phyloP scores from a whole-genome alignment of 2,113 vertebrate species.

The Chaenocephalus aceratus region DNA sequence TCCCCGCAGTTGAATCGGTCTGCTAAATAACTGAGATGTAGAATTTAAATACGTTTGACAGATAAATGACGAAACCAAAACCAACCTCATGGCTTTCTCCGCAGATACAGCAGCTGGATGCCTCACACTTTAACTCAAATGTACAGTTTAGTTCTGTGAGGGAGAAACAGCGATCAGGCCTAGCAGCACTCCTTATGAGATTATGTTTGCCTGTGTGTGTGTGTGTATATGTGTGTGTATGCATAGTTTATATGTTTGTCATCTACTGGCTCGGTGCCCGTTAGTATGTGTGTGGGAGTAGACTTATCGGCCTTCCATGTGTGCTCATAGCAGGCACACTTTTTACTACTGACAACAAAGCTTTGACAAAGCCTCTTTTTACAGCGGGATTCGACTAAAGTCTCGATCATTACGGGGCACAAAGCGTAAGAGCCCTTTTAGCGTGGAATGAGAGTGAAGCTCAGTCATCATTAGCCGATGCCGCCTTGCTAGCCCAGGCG shows the following conservation, averaged over 20 bases:
- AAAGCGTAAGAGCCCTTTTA: constrained; percentile 69
- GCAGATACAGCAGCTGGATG: constrained; percentile 56
- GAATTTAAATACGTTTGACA: constrained; percentile 66
- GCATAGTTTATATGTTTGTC: constrained; percentile 63
- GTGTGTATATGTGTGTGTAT: constrained; percentile 4
- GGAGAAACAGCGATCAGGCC: constrained; percentile 56
- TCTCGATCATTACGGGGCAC: constrained; percentile 75
- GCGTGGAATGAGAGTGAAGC: constrained; percentile 68
- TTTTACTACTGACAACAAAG: constrained; percentile 83
- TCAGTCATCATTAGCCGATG: constrained; percentile 77
- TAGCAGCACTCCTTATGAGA: constrained; percentile 37
- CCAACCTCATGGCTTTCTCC: constrained; percentile 25
- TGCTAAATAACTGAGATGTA: constrained; percentile 70
- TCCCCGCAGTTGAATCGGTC: constrained; percentile 46
- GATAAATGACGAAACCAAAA: constrained; percentile 65
- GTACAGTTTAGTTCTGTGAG: constrained; percentile 39
- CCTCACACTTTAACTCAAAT: constrained; percentile 55
- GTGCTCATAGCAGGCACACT: constrained; percentile 77
- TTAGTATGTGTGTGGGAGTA: constrained; percentile 68
- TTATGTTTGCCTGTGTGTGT: constrained; percentile 6
- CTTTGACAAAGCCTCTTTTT: constrained; percentile 79
- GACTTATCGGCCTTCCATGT: constrained; percentile 74
- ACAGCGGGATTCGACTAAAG: constrained; percentile 65
- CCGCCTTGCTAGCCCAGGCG: constrained; percentile 36
- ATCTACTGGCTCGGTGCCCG: constrained; percentile 59